These are phyloP conservation scores for Ephialtes manifestator DNA, from an alignment of 2,888 invertebrate species.

Conservation along the genomic window DNA sequence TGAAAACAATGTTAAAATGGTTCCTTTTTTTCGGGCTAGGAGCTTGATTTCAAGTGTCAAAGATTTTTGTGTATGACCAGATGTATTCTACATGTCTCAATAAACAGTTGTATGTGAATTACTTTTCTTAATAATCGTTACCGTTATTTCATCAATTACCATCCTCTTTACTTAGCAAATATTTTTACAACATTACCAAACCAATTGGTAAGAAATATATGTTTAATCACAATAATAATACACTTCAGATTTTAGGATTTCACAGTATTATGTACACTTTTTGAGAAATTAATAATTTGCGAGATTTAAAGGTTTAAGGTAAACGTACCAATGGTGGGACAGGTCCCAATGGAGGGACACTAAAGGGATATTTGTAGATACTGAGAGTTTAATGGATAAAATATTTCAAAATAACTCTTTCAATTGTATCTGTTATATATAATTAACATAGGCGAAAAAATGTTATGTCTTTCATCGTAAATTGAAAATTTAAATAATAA, in stretches of 20 bases:
- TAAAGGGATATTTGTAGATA: neutral
- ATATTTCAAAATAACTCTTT: neutral
- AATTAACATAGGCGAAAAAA: neutral
- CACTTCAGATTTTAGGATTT: neutral
- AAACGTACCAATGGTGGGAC: too few relatives aligned
- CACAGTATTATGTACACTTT: too few relatives aligned
- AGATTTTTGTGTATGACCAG: slow-evolving; percentile 87
- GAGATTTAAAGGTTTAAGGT: too few relatives aligned
- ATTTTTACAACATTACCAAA: neutral
- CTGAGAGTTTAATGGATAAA: neutral
- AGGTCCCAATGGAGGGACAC: too few relatives aligned
- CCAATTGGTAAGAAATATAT: neutral
- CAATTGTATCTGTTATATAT: slow-evolving; percentile 7
- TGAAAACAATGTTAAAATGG: slow-evolving; percentile 75
- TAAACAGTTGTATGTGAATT: slow-evolving; percentile 90
- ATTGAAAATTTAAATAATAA: neutral
- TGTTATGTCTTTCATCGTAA: neutral
- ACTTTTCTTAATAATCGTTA: slow-evolving; percentile 84
- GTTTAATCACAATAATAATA: neutral
- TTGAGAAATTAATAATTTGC: too few relatives aligned
- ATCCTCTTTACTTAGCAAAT: neutral
- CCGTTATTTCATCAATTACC: slow-evolving; percentile 21
- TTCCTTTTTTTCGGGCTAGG: slow-evolving; percentile 85
- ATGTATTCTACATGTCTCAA: slow-evolving; percentile 88
- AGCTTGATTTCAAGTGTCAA: slow-evolving; percentile 86